A percentile compares a stretch with the other conserved stretches of the same genome.
phyloP scores from a whole-genome alignment of 2,113 vertebrate species.

The Coreoperca whiteheadi region DNA sequence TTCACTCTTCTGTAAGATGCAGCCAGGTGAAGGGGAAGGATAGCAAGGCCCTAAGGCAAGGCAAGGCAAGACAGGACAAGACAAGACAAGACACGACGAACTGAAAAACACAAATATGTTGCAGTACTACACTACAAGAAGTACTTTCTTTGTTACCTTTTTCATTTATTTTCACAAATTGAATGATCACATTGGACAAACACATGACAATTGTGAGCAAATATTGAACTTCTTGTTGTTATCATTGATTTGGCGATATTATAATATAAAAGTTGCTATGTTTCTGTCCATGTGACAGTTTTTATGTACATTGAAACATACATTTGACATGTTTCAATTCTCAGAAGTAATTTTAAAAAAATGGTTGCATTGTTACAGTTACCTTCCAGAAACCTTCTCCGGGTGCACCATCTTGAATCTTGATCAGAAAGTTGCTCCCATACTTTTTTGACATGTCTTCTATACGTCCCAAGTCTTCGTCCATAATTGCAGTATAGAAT shows the following conservation, averaged over 20 bases:
- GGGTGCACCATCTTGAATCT: neutral
- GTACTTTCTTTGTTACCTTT: too few species aligned
- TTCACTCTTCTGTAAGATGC: conserved; percentile 68
- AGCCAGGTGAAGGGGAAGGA: conserved; percentile 82
- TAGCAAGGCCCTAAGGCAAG: conserved; percentile 53
- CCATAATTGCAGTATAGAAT: conserved; percentile 57
- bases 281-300: neutral
- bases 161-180: neutral
- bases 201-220: neutral
- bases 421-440: conserved; percentile 37
- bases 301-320: neutral
- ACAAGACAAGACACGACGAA: neutral
- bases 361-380: neutral
- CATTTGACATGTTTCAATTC: neutral
- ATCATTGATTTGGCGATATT: neutral
- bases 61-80: neutral
- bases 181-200: neutral
- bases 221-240: neutral
- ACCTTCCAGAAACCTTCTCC: conserved; percentile 48
- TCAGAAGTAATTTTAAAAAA: neutral
- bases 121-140: neutral
- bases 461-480: conserved; percentile 54
- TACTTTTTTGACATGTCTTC: conserved; percentile 31
- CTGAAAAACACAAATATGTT: neutral
- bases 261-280: neutral